phyloP scores from a whole-genome alignment of 2,113 vertebrate species.

The Hemiscyllium ocellatum region DNA sequence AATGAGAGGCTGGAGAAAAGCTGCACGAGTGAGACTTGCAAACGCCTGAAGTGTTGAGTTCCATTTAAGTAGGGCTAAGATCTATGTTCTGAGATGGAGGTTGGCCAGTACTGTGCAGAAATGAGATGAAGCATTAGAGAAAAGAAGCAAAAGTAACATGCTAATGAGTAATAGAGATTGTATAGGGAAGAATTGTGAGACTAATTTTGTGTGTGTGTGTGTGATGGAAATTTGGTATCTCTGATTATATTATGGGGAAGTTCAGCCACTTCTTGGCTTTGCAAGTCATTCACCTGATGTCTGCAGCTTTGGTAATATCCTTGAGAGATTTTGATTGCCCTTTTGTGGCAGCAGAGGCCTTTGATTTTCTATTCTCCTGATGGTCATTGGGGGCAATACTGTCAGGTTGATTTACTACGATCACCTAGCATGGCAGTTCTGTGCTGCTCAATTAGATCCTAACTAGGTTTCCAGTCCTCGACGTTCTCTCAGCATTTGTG shows the following conservation, averaged over 20 bases:
- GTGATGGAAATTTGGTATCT: background rate
- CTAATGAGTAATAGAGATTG: no score
- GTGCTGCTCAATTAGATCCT: background rate
- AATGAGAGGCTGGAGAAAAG: no score
- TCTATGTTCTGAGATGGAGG: no score
- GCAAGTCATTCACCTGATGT: background rate
- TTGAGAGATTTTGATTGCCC: background rate
- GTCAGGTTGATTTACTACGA: background rate
- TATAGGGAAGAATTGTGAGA: no score
- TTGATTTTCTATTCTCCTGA: background rate
- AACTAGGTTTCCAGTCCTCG: background rate
- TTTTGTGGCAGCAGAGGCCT: background rate
- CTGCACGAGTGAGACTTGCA: no score
- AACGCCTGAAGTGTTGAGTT: no score
- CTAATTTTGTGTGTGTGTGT: no score
- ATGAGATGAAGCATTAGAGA: no score
- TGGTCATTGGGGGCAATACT: background rate
- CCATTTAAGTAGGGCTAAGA: no score
- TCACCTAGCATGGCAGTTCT: background rate
- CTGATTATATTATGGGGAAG: background rate
- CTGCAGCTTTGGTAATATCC: background rate
- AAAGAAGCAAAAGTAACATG: no score
- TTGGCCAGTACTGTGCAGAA: no score
- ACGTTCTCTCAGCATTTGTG: background rate
- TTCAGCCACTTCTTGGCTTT: background rate